A percentile compares a stretch with the other conserved stretches of the same genome.
These are phyloP conservation scores for Percopsis transmontana DNA, from an alignment of 2,113 vertebrate species.

Conservation along the genomic window DNA sequence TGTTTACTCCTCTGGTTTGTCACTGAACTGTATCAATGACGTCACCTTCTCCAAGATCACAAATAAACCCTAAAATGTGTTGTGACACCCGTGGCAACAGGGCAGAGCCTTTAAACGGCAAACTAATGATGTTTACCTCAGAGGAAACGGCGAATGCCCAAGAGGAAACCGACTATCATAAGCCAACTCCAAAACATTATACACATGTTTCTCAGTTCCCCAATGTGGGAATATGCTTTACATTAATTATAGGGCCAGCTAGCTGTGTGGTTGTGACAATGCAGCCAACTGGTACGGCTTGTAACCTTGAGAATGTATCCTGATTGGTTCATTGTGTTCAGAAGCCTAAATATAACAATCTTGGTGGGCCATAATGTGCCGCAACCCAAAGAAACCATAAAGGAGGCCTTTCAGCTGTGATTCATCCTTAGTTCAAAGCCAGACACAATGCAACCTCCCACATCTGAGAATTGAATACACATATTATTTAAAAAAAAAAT, in stretches of 20 bases:
- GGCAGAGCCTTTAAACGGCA: not conserved
- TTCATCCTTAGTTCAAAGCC: too few species aligned
- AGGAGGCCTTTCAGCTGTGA: too few species aligned
- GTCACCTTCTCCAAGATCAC: conserved; percentile 29
- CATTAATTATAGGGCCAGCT: not conserved
- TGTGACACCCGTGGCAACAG: conserved; percentile 48
- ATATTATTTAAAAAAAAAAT: too few species aligned
- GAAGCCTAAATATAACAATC: not conserved
- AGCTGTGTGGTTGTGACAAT: not conserved
- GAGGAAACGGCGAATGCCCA: too few species aligned
- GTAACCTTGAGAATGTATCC: not conserved
- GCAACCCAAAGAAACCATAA: too few species aligned
- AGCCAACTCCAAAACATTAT: too few species aligned
- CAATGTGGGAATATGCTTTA: not conserved
- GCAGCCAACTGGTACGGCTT: not conserved
- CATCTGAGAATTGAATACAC: too few species aligned
- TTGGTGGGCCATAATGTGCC: not conserved
- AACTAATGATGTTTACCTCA: too few species aligned
- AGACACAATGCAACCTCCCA: too few species aligned
- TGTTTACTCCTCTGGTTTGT: conserved; percentile 23
- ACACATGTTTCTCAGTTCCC: too few species aligned
- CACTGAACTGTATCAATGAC: conserved; percentile 18
- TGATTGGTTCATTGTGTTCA: not conserved
- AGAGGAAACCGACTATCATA: not conserved
- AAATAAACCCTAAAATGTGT: conserved; percentile 54